Base-by-base conservation (phyloP, 2,888 invertebrate genomes). In the Empis stercorea region DNA sequence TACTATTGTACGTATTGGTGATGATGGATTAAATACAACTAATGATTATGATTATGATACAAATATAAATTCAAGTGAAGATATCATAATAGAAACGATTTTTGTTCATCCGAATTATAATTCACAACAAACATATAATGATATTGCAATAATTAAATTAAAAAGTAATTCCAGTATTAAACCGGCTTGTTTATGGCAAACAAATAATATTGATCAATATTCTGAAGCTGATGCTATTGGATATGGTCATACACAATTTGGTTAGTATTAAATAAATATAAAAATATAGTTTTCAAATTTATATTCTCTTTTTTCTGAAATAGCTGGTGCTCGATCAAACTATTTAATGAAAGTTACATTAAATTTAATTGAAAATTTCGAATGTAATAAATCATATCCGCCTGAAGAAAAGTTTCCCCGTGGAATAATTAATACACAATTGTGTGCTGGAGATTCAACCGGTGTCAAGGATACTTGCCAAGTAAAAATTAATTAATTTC, bases 111-210 rank as follows among this genome's bases (percentile, higher is more conserved):
- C 71, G 14, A 52, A 63, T 6, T 73, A 73, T 55, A 58, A 55
- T 27, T 59, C 61, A 30, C 62, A 67, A 4, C 55, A 59, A 27
- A 66, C 68, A 53, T 75, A 76, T 57, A 62, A 73, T 48, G 76
- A 76, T 51, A 75, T 76, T 50, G 76, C 74, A 10, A 56, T 76
- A 3, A 43, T 76, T 11, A 56, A 65, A 50, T 52, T 20, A 23
- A 14, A 1, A 5, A 6, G 13, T 9, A 27, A 20, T n/a, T 20
- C 27, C 4, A 23, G 1, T 40, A 3, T 20, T 2, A 16, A n/a
- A 14, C 40, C 40, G 14, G 40, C 40, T 13, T 40, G 40, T n/a
- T 40, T 40, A 40, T 38, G 38, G 38, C 40, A 40, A 40, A 20
- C 13, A 5, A 10, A 17, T 38, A 17, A 20, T 6, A 11, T 17